Percentiles rank a stretch among this genome's conserved stretches.
phyloP scores from a whole-genome alignment of 2,888 invertebrate species.

The Lycia hirtaria region DNA sequence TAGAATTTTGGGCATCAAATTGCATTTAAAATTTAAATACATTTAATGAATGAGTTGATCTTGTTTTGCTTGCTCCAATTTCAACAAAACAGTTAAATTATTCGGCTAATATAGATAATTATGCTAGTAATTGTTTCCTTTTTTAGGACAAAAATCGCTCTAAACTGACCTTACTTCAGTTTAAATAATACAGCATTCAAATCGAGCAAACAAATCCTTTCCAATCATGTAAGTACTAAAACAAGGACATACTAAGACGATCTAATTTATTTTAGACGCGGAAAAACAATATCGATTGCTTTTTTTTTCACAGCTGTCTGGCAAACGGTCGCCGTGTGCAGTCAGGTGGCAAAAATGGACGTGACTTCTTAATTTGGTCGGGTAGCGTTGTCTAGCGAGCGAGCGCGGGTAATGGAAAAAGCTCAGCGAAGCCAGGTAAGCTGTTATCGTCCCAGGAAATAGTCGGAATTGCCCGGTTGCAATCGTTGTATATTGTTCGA shows the following conservation, averaged over 20 bases:
- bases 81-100: no score
- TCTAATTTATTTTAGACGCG: conserved; percentile 47
- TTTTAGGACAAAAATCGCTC: background rate
- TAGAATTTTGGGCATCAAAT: no score
- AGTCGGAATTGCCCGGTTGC: conserved; percentile 53
- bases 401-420: conserved; percentile 51
- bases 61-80: no score
- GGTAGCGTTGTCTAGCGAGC: conserved; percentile 46
- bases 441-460: conserved; percentile 63
- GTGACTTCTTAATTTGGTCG: conserved; percentile 52
- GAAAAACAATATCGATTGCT: conserved; percentile 50
- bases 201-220: conserved; percentile 9
- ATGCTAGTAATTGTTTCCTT: background rate
- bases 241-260: conserved; percentile 50
- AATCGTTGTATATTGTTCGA: conserved; percentile 35
- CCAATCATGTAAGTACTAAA: conserved; percentile 27
- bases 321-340: conserved; percentile 13
- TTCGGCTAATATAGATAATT: background rate
- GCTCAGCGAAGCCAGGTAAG: conserved; percentile 53
- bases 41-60: no score
- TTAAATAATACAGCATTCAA: background rate
- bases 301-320: conserved; percentile 16
- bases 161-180: background rate
- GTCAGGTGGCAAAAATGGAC: conserved; percentile 19
- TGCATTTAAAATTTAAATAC: no score